Percentiles rank a stretch among this genome's conserved stretches.
These are phyloP conservation scores for Chaunax sp. DNA, from an alignment of 2,797 vertebrate genomes.

Conservation along the genomic window DNA sequence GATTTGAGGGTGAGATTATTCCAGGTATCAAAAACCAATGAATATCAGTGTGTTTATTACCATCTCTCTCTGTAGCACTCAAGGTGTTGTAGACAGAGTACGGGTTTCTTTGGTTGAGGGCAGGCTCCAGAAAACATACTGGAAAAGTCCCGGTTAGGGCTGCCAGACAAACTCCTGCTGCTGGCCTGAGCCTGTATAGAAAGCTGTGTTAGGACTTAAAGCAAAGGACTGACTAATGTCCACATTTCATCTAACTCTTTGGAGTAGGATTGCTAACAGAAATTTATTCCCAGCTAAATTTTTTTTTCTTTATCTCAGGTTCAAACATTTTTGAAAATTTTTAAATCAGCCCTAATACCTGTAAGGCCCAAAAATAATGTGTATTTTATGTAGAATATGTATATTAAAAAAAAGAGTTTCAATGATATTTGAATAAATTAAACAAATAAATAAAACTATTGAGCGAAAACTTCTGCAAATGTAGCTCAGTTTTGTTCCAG, in stretches of 20 bases:
- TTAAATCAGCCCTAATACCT: too few species aligned
- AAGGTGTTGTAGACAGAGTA: conserved; percentile 89
- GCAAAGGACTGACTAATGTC: background rate
- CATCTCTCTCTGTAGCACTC: conserved; percentile 84
- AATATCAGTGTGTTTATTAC: conserved; percentile 68
- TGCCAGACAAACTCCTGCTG: conserved; percentile 91
- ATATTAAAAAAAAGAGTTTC: too few species aligned
- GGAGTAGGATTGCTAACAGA: background rate
- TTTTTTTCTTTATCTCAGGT: background rate
- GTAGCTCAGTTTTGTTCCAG: too few species aligned
- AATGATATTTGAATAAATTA: too few species aligned
- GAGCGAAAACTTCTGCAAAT: too few species aligned
- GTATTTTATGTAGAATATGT: too few species aligned
- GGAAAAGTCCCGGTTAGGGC: conserved; percentile 92
- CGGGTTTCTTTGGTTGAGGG: conserved; percentile 86
- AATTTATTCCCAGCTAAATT: background rate
- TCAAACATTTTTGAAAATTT: background rate
- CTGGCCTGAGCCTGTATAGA: conserved; percentile 85
- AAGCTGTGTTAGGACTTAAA: conserved; percentile 11
- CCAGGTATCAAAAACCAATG: background rate
- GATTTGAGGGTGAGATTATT: background rate
- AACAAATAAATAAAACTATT: too few species aligned
- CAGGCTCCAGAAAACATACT: conserved; percentile 93
- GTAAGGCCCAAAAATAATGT: too few species aligned
- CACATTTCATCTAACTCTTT: background rate